Conservation (phyloP, 2,113 vertebrate genomes). For the Ictidomys tridecemlineatus region DNA sequence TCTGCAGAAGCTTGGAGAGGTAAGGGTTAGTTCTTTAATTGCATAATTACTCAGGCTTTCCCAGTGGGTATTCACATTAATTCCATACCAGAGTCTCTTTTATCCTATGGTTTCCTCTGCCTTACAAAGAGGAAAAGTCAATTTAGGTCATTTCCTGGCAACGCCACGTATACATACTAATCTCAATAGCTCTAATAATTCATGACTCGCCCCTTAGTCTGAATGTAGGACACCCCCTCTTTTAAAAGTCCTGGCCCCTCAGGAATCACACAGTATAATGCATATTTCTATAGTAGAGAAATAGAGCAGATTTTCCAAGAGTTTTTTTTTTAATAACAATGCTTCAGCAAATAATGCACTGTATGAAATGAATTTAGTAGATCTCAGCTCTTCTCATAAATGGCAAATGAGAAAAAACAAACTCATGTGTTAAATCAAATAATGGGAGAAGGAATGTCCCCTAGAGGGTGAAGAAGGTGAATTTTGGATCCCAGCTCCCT, state of each 20-base stretch:
- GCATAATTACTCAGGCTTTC: constrained; percentile 42
- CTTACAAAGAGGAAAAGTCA: constrained; percentile 50
- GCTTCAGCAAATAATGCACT: background rate
- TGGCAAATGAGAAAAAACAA: background rate
- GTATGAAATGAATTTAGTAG: background rate
- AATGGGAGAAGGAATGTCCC: background rate
- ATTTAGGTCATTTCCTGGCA: constrained; percentile 45
- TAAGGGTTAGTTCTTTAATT: background rate
- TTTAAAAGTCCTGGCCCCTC: background rate
- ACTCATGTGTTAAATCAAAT: background rate
- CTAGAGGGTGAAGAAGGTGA: background rate
- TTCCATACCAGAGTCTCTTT: constrained; percentile 23
- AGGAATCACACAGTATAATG: background rate
- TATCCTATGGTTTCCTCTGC: constrained; percentile 48
- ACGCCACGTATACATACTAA: background rate
- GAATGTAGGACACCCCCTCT: background rate
- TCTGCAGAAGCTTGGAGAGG: background rate
- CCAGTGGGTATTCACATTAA: background rate
- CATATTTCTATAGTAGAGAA: background rate
- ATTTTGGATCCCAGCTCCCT: background rate
- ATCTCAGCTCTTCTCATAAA: background rate
- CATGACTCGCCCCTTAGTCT: background rate
- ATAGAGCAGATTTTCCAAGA: background rate
- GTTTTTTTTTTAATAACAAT: background rate
- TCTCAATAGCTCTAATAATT: background rate